A percentile compares a stretch with the other conserved stretches of the same genome.
Conservation (phyloP, 2,797 vertebrate species). For the Tragelaphus eurycerus region DNA sequence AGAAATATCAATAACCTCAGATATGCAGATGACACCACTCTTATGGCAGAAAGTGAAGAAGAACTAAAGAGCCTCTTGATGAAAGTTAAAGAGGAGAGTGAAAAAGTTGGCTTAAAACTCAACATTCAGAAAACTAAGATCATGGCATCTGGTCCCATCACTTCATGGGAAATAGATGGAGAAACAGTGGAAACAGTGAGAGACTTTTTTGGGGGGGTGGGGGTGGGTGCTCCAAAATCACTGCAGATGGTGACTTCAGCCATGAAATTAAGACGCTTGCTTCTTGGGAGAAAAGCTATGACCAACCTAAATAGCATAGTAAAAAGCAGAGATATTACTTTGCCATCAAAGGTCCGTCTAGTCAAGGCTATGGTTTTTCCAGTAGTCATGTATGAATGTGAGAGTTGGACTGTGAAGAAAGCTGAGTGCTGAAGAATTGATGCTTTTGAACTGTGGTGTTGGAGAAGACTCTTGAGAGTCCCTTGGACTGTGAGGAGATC, state of each 20-base stretch:
- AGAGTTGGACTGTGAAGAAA: not conserved
- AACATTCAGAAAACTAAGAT: not conserved
- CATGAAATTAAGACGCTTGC: not conserved
- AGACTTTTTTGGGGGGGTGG: not conserved
- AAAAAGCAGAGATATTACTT: not conserved
- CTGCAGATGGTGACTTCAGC: not conserved
- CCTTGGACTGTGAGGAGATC: not conserved
- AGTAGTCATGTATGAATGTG: not conserved
- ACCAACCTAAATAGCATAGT: not conserved
- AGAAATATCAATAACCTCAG: not conserved
- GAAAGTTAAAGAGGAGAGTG: not conserved
- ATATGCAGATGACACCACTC: not conserved
- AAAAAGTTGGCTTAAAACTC: not conserved
- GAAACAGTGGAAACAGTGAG: not conserved
- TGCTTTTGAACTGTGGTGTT: not conserved
- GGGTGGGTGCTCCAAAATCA: not conserved
- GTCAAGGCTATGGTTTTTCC: not conserved
- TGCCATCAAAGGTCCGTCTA: not conserved
- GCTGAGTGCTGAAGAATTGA: accelerated
- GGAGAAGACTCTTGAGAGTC: not conserved
- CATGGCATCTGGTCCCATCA: not conserved
- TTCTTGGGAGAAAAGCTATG: not conserved
- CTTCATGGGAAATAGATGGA: not conserved
- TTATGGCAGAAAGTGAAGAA: not conserved
- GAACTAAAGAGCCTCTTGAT: not conserved